phyloP scores from a whole-genome alignment of 2,797 vertebrate species.

The Falco novaeseelandiae region DNA sequence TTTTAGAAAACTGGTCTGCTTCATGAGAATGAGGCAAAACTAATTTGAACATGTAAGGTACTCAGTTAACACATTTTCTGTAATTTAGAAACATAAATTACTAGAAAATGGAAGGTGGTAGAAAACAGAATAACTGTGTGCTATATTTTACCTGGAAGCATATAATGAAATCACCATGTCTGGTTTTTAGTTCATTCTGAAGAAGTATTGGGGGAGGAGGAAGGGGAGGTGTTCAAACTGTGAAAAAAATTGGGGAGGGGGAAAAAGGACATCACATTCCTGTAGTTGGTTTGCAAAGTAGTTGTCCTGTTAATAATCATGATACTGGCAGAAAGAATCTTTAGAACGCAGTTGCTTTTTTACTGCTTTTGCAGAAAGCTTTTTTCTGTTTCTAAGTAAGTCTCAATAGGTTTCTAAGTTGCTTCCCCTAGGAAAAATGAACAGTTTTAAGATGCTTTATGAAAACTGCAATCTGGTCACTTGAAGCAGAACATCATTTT shows the following conservation, averaged over 20 bases:
- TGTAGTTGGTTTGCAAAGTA: neutral
- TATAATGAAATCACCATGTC: neutral
- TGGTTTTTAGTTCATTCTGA: neutral
- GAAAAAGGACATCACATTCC: neutral
- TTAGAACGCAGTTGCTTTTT: neutral
- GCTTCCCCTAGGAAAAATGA: neutral
- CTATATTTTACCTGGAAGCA: neutral
- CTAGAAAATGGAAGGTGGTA: neutral
- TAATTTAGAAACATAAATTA: neutral
- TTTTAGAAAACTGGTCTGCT: neutral
- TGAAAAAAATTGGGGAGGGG: fast-evolving
- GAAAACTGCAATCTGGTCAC: neutral
- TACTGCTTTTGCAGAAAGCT: neutral
- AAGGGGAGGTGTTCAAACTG: neutral
- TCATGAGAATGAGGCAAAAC: neutral
- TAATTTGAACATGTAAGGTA: neutral
- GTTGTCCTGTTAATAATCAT: neutral
- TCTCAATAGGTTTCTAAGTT: neutral
- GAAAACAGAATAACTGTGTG: neutral
- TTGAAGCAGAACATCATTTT: neutral
- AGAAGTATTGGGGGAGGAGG: neutral
- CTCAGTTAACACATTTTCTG: neutral
- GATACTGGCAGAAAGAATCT: neutral
- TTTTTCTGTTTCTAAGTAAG: neutral
- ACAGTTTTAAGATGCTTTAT: neutral